Evolutionary conservation across 2,113 vertebrate species (phyloP), one percentile per base, ranked within the genome.

Genomic region (Opisthocomus hoazin): DNA sequence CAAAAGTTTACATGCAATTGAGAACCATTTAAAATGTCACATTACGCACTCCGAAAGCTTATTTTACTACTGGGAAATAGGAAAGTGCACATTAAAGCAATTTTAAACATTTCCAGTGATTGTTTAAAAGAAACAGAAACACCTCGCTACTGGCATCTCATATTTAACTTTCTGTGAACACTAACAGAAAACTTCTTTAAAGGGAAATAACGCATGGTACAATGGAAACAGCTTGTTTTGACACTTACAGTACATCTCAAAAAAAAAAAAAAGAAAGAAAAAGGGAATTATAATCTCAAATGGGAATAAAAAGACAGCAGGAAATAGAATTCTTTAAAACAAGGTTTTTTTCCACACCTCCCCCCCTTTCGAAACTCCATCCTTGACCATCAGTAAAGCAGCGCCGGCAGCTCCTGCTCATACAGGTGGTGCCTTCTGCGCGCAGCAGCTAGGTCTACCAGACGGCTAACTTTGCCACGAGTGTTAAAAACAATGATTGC

Each of bases 71-170:
- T 89, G 96, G 97, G 95, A 98, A 97, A 97, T 94, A 97, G 96
- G 97, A 97, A 98, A 98, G 98, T 98, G 98, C 98, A 98, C 97
- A 97, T 97, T 93, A 96, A 96, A 98, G 98, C 97, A 96, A 97
- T 97, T 98, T 97, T 97, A 97, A 98, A 98, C 94, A 98, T 98
- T 98, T 98, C 98, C 98, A 98, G 98, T 98, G 98, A 98, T 98
- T 98, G 97, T 97, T 97, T 85, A 88, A 97, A 98, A 97, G 96
- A 98, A 98, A 98, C 85, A 98, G 97, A 97, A 98, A 98, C 77
- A 97, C 96, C 97, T 98, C 95, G 77, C 97, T 97, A 97, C 94
- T 94, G 80, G 97, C 97, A 97, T 95, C 94, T 97, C 90, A 46
- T 80, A 95, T 94, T 96, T 97, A 98, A 98, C 98, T 95, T 96